These are phyloP conservation scores for Criorhina ranunculi DNA, from an alignment of 2,888 invertebrate species.

Conservation along the genomic window DNA sequence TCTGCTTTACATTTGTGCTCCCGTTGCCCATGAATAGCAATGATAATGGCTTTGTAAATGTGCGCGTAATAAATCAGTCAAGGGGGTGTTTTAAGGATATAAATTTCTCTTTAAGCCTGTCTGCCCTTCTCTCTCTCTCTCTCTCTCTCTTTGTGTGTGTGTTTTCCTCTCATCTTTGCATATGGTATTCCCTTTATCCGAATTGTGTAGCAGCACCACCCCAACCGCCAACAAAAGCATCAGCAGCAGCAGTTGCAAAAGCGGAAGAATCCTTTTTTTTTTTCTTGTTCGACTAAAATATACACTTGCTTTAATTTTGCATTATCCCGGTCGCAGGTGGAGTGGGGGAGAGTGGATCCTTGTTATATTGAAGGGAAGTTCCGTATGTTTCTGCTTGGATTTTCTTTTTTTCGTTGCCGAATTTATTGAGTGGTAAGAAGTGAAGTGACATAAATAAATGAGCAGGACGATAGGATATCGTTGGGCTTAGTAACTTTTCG, in stretches of 20 bases:
- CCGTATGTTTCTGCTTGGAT: constrained; percentile 31
- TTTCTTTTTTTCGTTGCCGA: constrained; percentile 18
- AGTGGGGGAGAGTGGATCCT: constrained; percentile 34
- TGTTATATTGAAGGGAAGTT: constrained; percentile 58
- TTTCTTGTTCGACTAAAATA: constrained; percentile 51
- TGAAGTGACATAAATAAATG: constrained; percentile 76
- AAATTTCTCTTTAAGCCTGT: constrained; percentile 81
- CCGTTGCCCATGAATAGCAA: constrained; percentile 74
- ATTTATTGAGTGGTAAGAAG: constrained; percentile 72
- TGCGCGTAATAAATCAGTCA: constrained; percentile 81
- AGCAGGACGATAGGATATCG: constrained; percentile 64
- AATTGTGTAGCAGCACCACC: constrained; percentile 13
- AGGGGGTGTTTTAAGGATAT: constrained; percentile 81
- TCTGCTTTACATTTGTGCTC: constrained; percentile 72
- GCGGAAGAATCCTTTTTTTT: constrained; percentile 33
- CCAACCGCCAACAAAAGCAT: neutral
- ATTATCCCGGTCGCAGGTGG: constrained; percentile 56
- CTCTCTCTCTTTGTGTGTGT: no score
- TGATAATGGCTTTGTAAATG: constrained; percentile 81
- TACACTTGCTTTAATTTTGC: constrained; percentile 72
- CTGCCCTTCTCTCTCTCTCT: no score
- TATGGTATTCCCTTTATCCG: constrained; percentile 64
- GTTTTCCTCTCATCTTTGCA: constrained; percentile 51
- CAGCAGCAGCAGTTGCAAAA: constrained; percentile 29
- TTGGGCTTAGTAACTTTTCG: constrained; percentile 55